Evolutionary conservation across 2,113 vertebrate genomes (phyloP).

Genomic region (Eudyptes chrysolophus): DNA sequence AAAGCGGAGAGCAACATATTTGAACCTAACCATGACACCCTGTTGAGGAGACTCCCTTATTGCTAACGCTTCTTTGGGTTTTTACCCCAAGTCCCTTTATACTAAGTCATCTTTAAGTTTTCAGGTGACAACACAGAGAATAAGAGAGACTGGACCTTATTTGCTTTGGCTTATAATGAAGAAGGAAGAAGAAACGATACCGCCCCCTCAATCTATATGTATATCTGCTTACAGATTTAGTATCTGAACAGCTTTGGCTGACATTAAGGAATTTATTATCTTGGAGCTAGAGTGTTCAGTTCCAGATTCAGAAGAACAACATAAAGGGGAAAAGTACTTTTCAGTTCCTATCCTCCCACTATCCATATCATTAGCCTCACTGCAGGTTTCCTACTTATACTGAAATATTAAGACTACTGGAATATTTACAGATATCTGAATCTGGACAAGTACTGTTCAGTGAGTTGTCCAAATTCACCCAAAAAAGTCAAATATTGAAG

Average conservation of each 20-base stretch:
- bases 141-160: background rate
- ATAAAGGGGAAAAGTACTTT: background rate
- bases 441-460: background rate
- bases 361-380: fast-evolving
- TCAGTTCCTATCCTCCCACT: background rate
- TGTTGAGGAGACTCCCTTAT: background rate
- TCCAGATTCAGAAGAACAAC: background rate
- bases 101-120: background rate
- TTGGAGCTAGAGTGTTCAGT: background rate
- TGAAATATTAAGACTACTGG: background rate
- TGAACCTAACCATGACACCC: background rate
- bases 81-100: background rate
- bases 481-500: background rate
- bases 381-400: background rate
- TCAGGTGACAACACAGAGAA: background rate
- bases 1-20: background rate
- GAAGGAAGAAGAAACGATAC: background rate
- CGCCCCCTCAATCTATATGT: background rate
- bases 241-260: background rate
- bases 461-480: background rate
- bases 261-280: background rate
- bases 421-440: background rate
- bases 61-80: background rate
- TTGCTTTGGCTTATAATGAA: background rate
- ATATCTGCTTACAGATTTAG: background rate